Conservation (phyloP, 2,797 vertebrate genomes). For the Clarias pachynema region DNA sequence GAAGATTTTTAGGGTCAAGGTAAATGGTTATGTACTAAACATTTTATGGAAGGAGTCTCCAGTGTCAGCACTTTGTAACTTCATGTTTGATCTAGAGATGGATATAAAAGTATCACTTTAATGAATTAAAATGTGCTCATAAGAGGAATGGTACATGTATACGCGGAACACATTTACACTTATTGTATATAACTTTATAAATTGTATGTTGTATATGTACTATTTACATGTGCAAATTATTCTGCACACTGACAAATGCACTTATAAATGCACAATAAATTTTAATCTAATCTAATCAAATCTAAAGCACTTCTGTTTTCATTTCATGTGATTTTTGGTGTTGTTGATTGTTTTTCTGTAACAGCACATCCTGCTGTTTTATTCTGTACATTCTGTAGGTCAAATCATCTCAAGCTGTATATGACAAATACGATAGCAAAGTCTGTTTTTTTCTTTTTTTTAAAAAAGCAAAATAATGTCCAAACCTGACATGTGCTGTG, state of each 20-base stretch:
- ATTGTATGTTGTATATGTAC: no score
- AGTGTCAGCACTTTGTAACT: neutral
- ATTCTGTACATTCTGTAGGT: neutral
- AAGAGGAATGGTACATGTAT: no score
- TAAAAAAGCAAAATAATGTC: neutral
- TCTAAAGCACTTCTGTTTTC: neutral
- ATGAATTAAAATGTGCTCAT: neutral
- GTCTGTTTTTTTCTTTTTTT: neutral
- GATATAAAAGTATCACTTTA: neutral
- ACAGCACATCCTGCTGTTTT: neutral
- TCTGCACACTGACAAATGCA: no score
- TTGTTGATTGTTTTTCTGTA: neutral
- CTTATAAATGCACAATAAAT: no score
- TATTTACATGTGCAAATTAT: no score
- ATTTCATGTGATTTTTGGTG: no score
- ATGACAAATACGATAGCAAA: neutral
- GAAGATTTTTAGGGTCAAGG: neutral
- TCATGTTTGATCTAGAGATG: neutral
- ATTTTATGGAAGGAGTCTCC: neutral
- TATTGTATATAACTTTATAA: no score
- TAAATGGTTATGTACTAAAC: no score
- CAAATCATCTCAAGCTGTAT: neutral
- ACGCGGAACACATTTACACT: no score
- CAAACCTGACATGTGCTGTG: slow-evolving; percentile 14
- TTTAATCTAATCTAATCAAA: no score